Evolutionary conservation across 2,797 vertebrate species (phyloP), one percentile per base, ranked within the genome.

Genomic region (Acestrorhynchus altus): DNA sequence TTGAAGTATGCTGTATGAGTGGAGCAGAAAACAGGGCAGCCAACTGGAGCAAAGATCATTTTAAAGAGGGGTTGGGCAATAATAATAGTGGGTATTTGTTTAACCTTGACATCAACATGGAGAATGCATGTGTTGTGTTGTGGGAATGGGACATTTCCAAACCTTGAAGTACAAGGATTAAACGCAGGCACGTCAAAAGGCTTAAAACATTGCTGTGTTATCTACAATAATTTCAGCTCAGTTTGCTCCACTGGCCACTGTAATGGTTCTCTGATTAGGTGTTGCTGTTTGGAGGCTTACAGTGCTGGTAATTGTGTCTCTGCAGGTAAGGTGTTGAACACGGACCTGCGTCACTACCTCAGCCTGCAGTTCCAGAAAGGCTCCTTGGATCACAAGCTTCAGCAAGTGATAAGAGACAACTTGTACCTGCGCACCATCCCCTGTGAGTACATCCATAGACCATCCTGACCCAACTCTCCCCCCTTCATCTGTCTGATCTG

Each of bases 321-420:
- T 82, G 10, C 92, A 98, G 97, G 98, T 70, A 98, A 99, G 91
- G 97, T 99, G 86, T 92, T 99, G 91, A 99, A 99, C 90, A 95
- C 96, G 73, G 96, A 99, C 90, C 88, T 99, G 86, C 96, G 95
- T 64, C 97, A 99, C 90, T 99, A 99, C 91, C 91, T 99, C 93
- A 99, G 98, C 87, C 94, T 99, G 86, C 98, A 99, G 92, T 99
- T 99, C 91, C 98, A 99, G 93, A 99, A 99, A 87, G 98, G 97
- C 86, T 99, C 97, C 0, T 86, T 97, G 91, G 98, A 99, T 91
- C 98, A 99, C 82, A 99, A 99, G 87, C 95, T 99, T 18, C 98
- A 99, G 92, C 98, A 99, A 92, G 96, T 98, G 88, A 99, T 99
- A 92, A 93, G 98, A 91, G 98, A 99, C 92, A 99, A 99, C 91